Base-by-base conservation (phyloP, 2,113 vertebrate species). In the Halcyon malimbica region DNA sequence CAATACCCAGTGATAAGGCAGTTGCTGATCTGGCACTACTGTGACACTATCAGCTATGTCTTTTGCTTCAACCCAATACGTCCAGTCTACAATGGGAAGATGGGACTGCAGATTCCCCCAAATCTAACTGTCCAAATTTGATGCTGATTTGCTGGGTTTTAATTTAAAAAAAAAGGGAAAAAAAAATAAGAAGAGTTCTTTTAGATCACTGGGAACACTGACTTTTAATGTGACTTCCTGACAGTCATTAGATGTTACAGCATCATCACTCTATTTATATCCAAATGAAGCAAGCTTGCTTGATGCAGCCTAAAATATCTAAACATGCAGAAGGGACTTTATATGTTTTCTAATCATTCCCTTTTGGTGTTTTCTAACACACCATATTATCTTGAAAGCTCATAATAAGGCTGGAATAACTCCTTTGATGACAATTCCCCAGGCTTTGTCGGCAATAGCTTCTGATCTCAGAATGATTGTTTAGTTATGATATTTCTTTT, bases 391-490 rank as follows among this genome's bases (percentile, higher is more conserved):
- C 69, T 44, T 63, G 42, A 81, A 95, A 80, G 73, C 83, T 90
- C 35, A 37, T 80, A 86, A 90, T 71, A 87, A 78, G 78, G 57
- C 76, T 88, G 71, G 46, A 93, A 97, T 74, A 64, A 85, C 62
- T 96, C 95, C 90, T 92, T 17, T 67, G 92, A 56, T 46, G 42
- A 46, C 37, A 69, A 90, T 97, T 91, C 48, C 54, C 67, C 62
- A 75, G 31, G 19, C 42, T 93, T 75, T 31, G 28, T 62, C 73
- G 89, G 44, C 88, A 82, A 94, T 93, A 82, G 56, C 73, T 84
- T 87, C 53, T 75, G 89, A 60, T 96, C 92, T 86, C 92, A 89
- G 65, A 84, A 78, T 62, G 62, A 79, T 13, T 82, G 50, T 94
- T 93, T 71, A 89, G 69, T 82, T 90, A 60, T 75, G 56, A 56